Conservation (phyloP, 2,113 vertebrate species). For the Todiramphus saurophagus region DNA sequence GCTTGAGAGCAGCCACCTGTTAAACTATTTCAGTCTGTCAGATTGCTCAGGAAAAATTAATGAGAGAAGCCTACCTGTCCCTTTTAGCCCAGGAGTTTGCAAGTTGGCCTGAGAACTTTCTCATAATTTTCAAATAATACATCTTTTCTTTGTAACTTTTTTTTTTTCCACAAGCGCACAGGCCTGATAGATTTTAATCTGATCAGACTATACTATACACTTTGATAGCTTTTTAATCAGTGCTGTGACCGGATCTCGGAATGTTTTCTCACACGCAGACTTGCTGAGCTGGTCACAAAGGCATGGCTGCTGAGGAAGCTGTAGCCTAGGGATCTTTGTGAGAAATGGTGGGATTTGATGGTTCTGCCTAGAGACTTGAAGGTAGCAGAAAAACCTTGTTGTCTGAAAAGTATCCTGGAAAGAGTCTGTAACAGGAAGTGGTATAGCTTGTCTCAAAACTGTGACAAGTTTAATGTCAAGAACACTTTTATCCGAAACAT, state of each 20-base stretch:
- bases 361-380: neutral
- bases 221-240: neutral
- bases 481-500: neutral
- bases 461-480: neutral
- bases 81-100: neutral
- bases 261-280: neutral
- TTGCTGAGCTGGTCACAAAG: neutral
- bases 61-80: neutral
- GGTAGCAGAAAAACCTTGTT: neutral
- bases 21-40: neutral
- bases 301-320: neutral
- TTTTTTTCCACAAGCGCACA: neutral
- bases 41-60: neutral
- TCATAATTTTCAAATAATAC: neutral
- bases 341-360: neutral
- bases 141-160: neutral
- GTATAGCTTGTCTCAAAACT: neutral
- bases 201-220: neutral
- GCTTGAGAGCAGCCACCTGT: neutral
- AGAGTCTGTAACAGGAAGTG: neutral
- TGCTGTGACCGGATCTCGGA: neutral
- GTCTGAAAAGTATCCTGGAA: neutral
- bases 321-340: neutral
- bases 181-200: neutral
- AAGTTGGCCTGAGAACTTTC: neutral